A percentile compares a stretch with the other conserved stretches of the same genome.
These are phyloP conservation scores for Mantis religiosa DNA, from an alignment of 2,888 invertebrate genomes.

Conservation along the genomic window DNA sequence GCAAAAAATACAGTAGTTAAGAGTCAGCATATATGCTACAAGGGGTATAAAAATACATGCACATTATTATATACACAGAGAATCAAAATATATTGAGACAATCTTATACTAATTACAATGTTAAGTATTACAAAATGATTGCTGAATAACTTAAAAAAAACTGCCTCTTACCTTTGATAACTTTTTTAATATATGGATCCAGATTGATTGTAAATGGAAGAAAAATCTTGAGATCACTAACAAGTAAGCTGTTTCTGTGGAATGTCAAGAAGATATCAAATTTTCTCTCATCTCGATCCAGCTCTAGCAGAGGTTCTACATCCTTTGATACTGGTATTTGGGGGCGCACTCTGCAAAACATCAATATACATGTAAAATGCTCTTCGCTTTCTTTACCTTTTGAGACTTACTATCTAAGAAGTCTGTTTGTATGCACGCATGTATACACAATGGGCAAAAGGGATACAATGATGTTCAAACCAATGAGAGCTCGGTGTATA, in stretches of 20 bases:
- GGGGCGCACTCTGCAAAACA: conserved; percentile 63
- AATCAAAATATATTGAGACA: no score
- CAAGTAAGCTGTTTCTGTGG: conserved; percentile 78
- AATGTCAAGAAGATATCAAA: conserved; percentile 88
- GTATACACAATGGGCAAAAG: no score
- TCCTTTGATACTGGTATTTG: conserved; percentile 81
- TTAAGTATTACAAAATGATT: no score
- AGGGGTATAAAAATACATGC: no score
- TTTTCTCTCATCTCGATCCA: conserved; percentile 93
- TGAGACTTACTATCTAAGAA: neutral
- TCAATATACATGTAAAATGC: neutral
- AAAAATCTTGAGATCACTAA: conserved; percentile 89
- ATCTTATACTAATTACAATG: no score
- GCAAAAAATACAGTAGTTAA: no score
- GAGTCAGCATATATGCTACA: no score
- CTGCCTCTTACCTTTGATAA: conserved; percentile 74
- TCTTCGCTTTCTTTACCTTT: neutral
- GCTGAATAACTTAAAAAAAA: no score
- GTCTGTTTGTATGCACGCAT: no score
- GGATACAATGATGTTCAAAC: no score
- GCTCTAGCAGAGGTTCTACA: conserved; percentile 80
- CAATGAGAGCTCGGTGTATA: no score
- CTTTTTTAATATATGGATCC: conserved; percentile 95
- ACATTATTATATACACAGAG: no score
- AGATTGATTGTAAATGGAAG: conserved; percentile 97